These are phyloP conservation scores for Seira sanloemensis DNA, from an alignment of 2,888 invertebrate genomes.

Conservation along the genomic window DNA sequence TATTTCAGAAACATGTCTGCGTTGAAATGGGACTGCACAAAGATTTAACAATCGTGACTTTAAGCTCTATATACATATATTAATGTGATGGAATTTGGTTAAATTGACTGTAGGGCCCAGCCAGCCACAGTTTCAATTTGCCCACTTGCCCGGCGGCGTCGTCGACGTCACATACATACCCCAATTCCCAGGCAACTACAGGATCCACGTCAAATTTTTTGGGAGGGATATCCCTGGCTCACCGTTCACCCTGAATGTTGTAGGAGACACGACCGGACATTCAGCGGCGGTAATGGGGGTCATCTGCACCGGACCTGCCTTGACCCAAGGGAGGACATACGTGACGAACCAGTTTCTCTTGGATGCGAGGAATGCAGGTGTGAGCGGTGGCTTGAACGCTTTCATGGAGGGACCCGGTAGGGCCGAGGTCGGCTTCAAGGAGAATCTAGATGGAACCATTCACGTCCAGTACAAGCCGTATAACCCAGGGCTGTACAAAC, in stretches of 20 bases:
- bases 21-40: not conserved
- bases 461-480: constrained; percentile 72
- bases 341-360: constrained; percentile 71
- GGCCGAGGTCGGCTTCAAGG: constrained; percentile 73
- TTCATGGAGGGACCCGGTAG: constrained; percentile 73
- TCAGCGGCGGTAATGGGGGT: constrained; percentile 68
- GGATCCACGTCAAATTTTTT: constrained; percentile 71
- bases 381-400: constrained; percentile 71
- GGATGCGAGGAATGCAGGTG: constrained; percentile 70
- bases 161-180: constrained; percentile 71
- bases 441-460: constrained; percentile 69
- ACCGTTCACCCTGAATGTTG: constrained; percentile 70
- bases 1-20: not conserved
- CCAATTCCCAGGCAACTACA: constrained; percentile 69
- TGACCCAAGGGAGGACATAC: constrained; percentile 67
- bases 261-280: constrained; percentile 66
- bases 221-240: constrained; percentile 70
- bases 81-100: too few species aligned
- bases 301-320: constrained; percentile 66
- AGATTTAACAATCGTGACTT: not conserved
- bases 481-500: constrained; percentile 69
- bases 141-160: constrained; percentile 66
- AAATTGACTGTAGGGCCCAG: constrained; percentile 72
- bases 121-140: constrained; percentile 68
- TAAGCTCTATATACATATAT: not conserved